phyloP scores from a whole-genome alignment of 2,888 invertebrate species.

The Agrypnus murinus region DNA sequence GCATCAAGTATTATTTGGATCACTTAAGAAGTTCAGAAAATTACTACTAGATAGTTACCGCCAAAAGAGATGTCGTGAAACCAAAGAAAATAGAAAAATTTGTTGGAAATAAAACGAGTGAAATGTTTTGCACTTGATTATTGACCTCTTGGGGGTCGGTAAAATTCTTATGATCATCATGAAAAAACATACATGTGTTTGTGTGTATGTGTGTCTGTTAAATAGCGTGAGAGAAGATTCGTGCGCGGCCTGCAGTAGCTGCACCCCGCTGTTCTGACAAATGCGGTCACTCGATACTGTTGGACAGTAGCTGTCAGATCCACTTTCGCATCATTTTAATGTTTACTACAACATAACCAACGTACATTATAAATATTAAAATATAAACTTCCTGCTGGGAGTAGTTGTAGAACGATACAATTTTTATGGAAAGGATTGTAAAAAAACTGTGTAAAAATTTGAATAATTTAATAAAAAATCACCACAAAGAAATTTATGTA shows the following conservation, averaged over 20 bases:
- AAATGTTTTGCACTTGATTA: slow-evolving; percentile 38
- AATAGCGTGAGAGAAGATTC: slow-evolving; percentile 53
- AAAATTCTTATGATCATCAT: slow-evolving; percentile 36
- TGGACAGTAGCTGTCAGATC: slow-evolving; percentile 49
- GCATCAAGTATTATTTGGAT: slow-evolving; percentile 33
- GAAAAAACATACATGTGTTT: slow-evolving; percentile 18
- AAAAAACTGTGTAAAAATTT: too few species aligned
- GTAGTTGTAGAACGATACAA: too few species aligned
- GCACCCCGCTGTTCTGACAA: slow-evolving; percentile 61
- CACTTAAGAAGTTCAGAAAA: slow-evolving; percentile 34
- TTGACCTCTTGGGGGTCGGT: slow-evolving; percentile 45
- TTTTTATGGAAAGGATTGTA: too few species aligned
- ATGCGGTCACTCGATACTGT: slow-evolving; percentile 60
- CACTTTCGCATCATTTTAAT: slow-evolving; percentile 41
- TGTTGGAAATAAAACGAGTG: slow-evolving; percentile 19
- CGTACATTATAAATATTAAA: neutral
- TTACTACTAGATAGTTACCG: slow-evolving; percentile 36
- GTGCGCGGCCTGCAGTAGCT: slow-evolving; percentile 55
- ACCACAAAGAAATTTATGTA: too few species aligned
- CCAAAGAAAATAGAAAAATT: slow-evolving; percentile 22
- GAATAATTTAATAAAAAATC: too few species aligned
- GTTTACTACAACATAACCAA: slow-evolving; percentile 24
- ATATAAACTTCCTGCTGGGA: too few species aligned
- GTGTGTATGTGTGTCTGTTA: too few species aligned
- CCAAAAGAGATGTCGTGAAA: slow-evolving; percentile 31